phyloP scores from a whole-genome alignment of 2,888 invertebrate genomes.

The Schizaphis graminum region DNA sequence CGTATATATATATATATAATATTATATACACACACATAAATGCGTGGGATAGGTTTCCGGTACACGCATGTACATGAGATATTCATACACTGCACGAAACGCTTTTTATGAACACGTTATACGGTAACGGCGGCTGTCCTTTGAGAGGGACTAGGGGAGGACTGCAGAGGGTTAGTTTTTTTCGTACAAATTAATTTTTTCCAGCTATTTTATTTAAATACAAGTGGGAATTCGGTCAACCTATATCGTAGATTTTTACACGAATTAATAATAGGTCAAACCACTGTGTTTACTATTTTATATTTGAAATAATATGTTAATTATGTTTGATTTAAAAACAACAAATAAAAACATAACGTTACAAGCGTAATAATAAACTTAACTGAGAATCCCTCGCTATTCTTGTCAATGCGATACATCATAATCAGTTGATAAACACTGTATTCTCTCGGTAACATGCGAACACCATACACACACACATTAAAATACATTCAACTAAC shows the following conservation, averaged over 20 bases:
- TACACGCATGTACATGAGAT: slow-evolving; percentile 29
- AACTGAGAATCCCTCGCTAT: neutral
- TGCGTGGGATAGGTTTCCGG: slow-evolving; percentile 8
- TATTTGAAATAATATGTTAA: neutral
- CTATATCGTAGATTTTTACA: neutral
- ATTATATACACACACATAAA: neutral
- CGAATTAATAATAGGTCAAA: neutral
- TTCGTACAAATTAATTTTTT: slow-evolving; percentile 48
- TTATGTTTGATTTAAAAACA: neutral
- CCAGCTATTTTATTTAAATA: slow-evolving; percentile 1
- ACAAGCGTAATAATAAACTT: neutral
- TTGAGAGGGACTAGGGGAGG: neutral
- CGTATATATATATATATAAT: neutral
- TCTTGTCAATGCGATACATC: neutral
- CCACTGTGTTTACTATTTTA: neutral
- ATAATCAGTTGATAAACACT: neutral
- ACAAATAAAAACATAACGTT: neutral
- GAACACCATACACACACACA: neutral
- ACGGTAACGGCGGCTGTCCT: neutral
- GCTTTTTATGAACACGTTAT: slow-evolving; percentile 42
- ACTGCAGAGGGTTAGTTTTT: neutral
- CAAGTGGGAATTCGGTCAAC: neutral
- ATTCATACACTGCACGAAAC: slow-evolving; percentile 61
- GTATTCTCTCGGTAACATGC: neutral
- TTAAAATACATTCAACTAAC: neutral